Conservation (phyloP, 53 echinoderm and acorn worm species). For the Mesocentrotus franciscanus region DNA sequence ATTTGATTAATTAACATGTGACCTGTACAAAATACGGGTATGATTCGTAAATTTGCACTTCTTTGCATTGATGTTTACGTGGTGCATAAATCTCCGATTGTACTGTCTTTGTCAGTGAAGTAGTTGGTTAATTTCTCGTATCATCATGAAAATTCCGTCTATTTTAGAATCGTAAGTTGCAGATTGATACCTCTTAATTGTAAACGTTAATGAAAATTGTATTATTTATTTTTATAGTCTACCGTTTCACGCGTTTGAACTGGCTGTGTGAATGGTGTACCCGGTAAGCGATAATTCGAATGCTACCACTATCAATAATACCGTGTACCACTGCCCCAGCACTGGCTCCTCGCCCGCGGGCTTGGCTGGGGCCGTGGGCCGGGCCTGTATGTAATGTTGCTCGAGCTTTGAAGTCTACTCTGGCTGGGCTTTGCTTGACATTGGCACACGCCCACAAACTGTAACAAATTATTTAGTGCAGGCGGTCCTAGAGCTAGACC, state of each 20-base stretch:
- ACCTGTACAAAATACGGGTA: not conserved
- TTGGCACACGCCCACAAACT: too few species aligned
- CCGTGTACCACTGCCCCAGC: not conserved
- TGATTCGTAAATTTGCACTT: not conserved
- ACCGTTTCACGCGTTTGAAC: not conserved
- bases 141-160: slow-evolving; percentile 52
- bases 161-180: slow-evolving; percentile 41
- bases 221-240: not conserved
- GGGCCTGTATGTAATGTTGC: too few species aligned
- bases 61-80: not conserved
- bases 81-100: not conserved
- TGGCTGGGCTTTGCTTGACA: too few species aligned
- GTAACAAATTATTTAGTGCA: too few species aligned
- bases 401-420: too few species aligned
- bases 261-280: too few species aligned
- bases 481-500: too few species aligned
- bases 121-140: not conserved
- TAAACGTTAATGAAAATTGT: not conserved
- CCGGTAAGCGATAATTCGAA: not conserved
- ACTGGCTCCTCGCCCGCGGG: not conserved
- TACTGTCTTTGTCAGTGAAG: not conserved
- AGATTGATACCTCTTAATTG: not conserved
- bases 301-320: too few species aligned
- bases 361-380: not conserved
- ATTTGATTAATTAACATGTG: not conserved